phyloP scores from a whole-genome alignment of 2,888 invertebrate species.

The Brenthis daphne region DNA sequence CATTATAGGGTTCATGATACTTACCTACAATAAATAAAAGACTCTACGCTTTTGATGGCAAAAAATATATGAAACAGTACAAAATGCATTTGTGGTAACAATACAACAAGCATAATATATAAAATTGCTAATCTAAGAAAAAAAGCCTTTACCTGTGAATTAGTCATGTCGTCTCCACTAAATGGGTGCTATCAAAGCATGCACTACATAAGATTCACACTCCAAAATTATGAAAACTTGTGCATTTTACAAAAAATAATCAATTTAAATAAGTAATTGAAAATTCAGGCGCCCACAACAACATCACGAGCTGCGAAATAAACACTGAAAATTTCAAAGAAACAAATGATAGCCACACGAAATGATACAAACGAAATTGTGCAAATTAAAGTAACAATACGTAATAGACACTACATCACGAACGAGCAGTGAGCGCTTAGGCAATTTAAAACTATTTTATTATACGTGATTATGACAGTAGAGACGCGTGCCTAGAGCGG shows the following conservation, averaged over 20 bases:
- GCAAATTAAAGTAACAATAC: slow-evolving; percentile 45
- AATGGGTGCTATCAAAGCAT: slow-evolving; percentile 72
- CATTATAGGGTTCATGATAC: slow-evolving; percentile 1
- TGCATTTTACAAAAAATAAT: slow-evolving; percentile 73
- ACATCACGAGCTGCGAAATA: slow-evolving; percentile 70
- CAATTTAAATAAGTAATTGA: slow-evolving; percentile 70
- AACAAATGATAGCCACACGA: slow-evolving; percentile 68
- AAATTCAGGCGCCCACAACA: slow-evolving; percentile 71
- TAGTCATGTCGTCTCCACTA: slow-evolving; percentile 80
- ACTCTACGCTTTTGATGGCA: not conserved
- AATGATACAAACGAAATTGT: slow-evolving; percentile 51
- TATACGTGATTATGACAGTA: slow-evolving; percentile 54
- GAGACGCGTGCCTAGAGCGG: slow-evolving; percentile 67
- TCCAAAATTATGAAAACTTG: slow-evolving; percentile 65
- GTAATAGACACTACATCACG: slow-evolving; percentile 47
- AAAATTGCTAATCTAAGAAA: slow-evolving; percentile 39
- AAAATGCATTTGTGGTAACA: not conserved
- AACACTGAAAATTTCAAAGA: slow-evolving; percentile 76
- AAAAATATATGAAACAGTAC: not conserved
- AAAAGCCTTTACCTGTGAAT: slow-evolving; percentile 81
- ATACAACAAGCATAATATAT: slow-evolving; percentile 6
- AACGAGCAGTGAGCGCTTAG: slow-evolving; percentile 46
- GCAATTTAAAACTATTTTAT: slow-evolving; percentile 52
- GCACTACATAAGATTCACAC: slow-evolving; percentile 75
- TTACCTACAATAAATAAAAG: not conserved